Conservation (phyloP, 2,113 vertebrate species). For the Perca fluviatilis region DNA sequence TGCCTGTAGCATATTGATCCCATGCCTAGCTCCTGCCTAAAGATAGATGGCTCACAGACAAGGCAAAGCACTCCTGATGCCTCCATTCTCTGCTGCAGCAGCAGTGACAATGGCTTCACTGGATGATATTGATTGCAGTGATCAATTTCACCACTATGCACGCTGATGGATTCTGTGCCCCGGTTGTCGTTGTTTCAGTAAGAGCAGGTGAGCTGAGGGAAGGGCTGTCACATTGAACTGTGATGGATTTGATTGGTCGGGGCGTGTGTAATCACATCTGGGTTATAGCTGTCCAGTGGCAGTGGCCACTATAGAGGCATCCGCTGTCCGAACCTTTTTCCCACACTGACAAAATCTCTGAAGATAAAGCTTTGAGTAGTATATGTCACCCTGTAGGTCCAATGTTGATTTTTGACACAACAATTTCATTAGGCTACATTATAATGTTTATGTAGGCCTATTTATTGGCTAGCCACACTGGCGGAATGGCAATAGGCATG, state of each 20-base stretch:
- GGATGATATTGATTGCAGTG: constrained; percentile 64
- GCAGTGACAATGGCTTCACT: constrained; percentile 53
- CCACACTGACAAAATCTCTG: neutral
- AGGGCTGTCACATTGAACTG: constrained; percentile 63
- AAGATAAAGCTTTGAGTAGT: neutral
- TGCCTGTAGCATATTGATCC: constrained; percentile 77
- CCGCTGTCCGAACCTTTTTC: constrained; percentile 27
- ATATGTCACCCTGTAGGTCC: neutral
- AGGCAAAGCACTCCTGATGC: constrained; percentile 46
- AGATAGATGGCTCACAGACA: constrained; percentile 75
- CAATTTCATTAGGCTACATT: neutral
- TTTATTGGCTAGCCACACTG: neutral
- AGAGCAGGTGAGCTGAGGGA: constrained; percentile 51
- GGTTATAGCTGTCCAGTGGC: constrained; percentile 77
- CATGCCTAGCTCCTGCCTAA: constrained; percentile 61
- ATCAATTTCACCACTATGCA: constrained; percentile 69
- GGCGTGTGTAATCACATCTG: constrained; percentile 75
- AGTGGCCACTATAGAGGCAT: constrained; percentile 46
- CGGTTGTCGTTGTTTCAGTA: constrained; percentile 20
- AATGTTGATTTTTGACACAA: neutral
- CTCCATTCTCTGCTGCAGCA: constrained; percentile 41
- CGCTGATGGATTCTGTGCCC: constrained; percentile 50
- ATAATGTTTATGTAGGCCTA: neutral
- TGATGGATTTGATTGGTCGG: constrained; percentile 76
- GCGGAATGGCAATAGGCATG: too few species aligned